phyloP scores from a whole-genome alignment of 92 coral and sea anemone species.

The Micromussa lordhowensis region DNA sequence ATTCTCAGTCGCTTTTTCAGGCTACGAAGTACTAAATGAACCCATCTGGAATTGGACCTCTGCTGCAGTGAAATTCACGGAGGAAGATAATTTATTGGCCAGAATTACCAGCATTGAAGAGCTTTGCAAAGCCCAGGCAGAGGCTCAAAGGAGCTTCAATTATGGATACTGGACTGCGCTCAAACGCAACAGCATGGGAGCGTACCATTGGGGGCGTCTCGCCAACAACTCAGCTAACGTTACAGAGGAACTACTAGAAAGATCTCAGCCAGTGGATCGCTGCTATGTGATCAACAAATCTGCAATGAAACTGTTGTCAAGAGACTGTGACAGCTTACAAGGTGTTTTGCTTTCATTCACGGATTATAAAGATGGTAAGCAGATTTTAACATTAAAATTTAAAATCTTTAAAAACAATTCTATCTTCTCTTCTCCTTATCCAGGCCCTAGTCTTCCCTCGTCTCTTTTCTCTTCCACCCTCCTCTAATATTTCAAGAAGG shows the following conservation, averaged over 20 bases:
- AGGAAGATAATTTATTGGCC: neutral
- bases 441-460: no score
- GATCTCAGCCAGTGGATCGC: neutral
- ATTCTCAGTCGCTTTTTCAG: neutral
- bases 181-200: neutral
- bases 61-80: neutral
- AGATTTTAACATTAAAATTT: neutral
- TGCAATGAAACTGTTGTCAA: slow-evolving; percentile 24
- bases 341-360: neutral
- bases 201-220: neutral
- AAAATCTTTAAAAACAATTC: no score
- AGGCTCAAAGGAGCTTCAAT: neutral
- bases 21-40: neutral
- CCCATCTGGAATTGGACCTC: neutral
- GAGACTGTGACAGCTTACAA: neutral
- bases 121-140: slow-evolving; percentile 30
- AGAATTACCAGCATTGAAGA: slow-evolving; percentile 10
- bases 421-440: no score
- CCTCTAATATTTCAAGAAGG: no score
- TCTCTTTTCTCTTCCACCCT: no score
- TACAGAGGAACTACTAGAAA: neutral
- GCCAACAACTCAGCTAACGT: neutral
- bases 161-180: slow-evolving; percentile 28
- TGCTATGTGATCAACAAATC: slow-evolving; percentile 28
- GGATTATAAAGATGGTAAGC: neutral